These are phyloP conservation scores for Polymixis lichenea DNA, from an alignment of 2,888 invertebrate species.

Conservation along the genomic window DNA sequence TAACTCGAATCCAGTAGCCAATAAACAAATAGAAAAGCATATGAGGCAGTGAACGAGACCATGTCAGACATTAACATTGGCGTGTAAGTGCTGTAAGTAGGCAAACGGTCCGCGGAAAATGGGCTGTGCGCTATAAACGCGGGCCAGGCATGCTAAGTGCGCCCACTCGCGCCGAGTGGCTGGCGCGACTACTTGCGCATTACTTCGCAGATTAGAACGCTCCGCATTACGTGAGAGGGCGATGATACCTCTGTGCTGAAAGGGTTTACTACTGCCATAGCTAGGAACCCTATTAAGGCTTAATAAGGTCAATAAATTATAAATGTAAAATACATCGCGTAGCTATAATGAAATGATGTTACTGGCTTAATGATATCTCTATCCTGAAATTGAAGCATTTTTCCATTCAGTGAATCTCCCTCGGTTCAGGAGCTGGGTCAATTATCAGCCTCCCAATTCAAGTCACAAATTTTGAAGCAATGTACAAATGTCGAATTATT, in stretches of 20 bases:
- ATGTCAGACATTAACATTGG: constrained; percentile 15
- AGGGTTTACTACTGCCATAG: neutral
- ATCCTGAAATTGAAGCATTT: neutral
- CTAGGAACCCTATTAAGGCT: constrained; percentile 1
- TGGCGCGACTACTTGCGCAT: neutral
- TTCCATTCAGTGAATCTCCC: neutral
- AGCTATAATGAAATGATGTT: neutral
- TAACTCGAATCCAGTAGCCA: neutral
- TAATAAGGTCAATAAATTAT: constrained; percentile 8
- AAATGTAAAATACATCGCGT: neutral
- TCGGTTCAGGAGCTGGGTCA: neutral
- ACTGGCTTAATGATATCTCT: neutral
- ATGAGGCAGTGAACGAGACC: constrained; percentile 13
- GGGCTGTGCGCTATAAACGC: constrained; percentile 12
- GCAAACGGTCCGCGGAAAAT: constrained; percentile 22
- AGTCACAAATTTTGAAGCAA: neutral
- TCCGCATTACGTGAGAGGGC: neutral
- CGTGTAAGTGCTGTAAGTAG: constrained; percentile 30
- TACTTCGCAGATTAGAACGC: constrained; percentile 24
- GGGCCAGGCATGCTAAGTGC: constrained; percentile 21
- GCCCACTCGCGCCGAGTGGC: constrained; percentile 8
- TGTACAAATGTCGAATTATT: neutral
- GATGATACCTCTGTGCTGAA: neutral
- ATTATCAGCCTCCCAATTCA: neutral
- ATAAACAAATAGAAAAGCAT: constrained; percentile 27